Conservation (phyloP, 2,888 invertebrate genomes). For the Microctonus brassicae region DNA sequence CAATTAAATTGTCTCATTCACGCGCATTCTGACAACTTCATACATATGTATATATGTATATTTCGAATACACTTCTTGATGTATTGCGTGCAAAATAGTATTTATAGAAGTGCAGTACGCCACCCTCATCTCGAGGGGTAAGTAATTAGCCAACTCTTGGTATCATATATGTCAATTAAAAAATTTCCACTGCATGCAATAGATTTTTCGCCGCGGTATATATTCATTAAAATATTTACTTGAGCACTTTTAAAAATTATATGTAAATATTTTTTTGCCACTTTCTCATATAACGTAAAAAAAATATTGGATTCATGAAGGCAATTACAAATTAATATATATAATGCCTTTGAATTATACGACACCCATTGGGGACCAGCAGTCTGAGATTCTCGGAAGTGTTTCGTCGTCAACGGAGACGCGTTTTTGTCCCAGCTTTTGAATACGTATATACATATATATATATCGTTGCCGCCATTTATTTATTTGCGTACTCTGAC, state of each 20-base stretch:
- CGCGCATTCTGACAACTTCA: background rate
- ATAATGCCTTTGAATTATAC: background rate
- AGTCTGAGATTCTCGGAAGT: conserved; percentile 61
- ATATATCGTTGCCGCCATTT: conserved; percentile 22
- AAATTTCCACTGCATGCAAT: too few species aligned
- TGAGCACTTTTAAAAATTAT: too few species aligned
- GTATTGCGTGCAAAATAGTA: too few species aligned
- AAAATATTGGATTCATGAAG: conserved; percentile 3
- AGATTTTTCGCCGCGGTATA: too few species aligned
- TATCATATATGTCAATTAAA: background rate
- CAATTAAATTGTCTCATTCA: conserved; percentile 19
- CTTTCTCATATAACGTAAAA: too few species aligned
- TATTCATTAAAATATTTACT: too few species aligned
- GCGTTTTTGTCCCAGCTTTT: conserved; percentile 56
- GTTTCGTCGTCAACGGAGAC: conserved; percentile 57
- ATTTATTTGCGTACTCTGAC: background rate
- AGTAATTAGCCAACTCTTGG: background rate
- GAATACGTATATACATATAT: conserved; percentile 35
- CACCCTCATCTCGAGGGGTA: background rate
- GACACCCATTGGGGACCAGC: conserved; percentile 42
- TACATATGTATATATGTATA: too few species aligned
- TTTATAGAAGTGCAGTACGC: background rate
- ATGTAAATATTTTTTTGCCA: too few species aligned
- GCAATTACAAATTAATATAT: conserved; percentile 38
- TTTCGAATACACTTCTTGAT: too few species aligned